phyloP scores from a whole-genome alignment of 23 tunicate genomes.

The Pegea sp. region DNA sequence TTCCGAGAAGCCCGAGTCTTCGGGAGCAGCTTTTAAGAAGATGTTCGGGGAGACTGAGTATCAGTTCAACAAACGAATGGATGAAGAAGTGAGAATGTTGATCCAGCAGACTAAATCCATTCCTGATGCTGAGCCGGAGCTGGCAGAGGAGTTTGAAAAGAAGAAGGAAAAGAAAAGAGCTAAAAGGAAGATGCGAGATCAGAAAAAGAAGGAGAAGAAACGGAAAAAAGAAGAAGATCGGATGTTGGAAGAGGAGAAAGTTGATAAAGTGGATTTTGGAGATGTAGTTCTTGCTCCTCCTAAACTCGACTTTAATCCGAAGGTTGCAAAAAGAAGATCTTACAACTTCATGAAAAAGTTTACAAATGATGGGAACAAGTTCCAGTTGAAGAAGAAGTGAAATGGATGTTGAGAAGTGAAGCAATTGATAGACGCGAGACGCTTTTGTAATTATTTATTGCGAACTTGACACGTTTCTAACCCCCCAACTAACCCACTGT shows the following conservation, averaged over 20 bases:
- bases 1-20: not conserved
- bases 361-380: too few relatives aligned
- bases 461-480: too few relatives aligned
- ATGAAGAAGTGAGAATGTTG: not conserved
- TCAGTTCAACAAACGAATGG: not conserved
- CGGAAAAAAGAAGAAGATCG: not conserved
- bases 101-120: not conserved
- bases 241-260: not conserved
- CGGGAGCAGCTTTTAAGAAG: not conserved
- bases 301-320: too few relatives aligned
- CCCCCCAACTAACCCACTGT: too few relatives aligned
- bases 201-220: slow-evolving; percentile 1
- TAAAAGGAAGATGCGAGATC: too few relatives aligned
- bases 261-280: not conserved
- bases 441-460: too few relatives aligned
- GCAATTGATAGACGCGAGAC: too few relatives aligned
- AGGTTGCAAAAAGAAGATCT: too few relatives aligned
- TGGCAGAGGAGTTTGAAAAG: not conserved
- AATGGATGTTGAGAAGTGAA: too few relatives aligned
- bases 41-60: not conserved
- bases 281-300: too few relatives aligned
- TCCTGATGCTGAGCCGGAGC: not conserved
- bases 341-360: too few relatives aligned
- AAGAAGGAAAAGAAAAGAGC: not conserved
- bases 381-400: too few relatives aligned